Conservation (phyloP, 2,797 vertebrate species). For the Myotis findleyi region DNA sequence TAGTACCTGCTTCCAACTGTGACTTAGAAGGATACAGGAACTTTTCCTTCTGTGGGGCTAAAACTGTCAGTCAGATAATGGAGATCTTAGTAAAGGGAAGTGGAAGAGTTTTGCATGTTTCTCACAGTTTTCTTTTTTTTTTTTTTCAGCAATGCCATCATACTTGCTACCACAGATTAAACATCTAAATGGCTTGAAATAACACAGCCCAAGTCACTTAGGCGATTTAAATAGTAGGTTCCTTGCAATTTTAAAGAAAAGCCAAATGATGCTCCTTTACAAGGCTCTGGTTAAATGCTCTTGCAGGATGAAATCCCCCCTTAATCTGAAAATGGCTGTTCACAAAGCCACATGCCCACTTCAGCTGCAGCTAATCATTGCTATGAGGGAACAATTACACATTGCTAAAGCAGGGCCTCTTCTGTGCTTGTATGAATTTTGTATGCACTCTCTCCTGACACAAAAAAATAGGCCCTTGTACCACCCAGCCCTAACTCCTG, state of each 20-base stretch:
- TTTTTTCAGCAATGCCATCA: not conserved
- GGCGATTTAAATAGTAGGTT: slow-evolving; percentile 30
- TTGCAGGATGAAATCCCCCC: slow-evolving; percentile 39
- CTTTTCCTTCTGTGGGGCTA: not conserved
- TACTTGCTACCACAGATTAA: slow-evolving; percentile 11
- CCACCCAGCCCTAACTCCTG: not conserved
- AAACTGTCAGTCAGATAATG: not conserved
- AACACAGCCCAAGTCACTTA: not conserved
- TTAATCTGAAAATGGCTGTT: slow-evolving; percentile 60
- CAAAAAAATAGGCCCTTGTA: not conserved
- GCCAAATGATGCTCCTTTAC: not conserved
- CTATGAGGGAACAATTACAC: slow-evolving; percentile 20
- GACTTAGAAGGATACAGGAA: not conserved
- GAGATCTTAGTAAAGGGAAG: not conserved
- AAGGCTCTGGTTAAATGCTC: slow-evolving; percentile 41
- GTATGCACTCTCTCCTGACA: not conserved
- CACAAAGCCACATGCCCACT: not conserved
- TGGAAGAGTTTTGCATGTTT: slow-evolving; percentile 4
- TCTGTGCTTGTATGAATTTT: slow-evolving; percentile 8
- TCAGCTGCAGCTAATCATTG: slow-evolving; percentile 26
- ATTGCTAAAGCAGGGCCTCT: slow-evolving; percentile 25
- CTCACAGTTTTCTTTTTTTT: not conserved
- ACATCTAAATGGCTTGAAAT: not conserved
- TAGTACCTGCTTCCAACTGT: not conserved
- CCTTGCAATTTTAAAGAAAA: slow-evolving; percentile 57